These are phyloP conservation scores for Tenrec ecaudatus DNA, from an alignment of 2,113 vertebrate genomes.

Conservation along the genomic window DNA sequence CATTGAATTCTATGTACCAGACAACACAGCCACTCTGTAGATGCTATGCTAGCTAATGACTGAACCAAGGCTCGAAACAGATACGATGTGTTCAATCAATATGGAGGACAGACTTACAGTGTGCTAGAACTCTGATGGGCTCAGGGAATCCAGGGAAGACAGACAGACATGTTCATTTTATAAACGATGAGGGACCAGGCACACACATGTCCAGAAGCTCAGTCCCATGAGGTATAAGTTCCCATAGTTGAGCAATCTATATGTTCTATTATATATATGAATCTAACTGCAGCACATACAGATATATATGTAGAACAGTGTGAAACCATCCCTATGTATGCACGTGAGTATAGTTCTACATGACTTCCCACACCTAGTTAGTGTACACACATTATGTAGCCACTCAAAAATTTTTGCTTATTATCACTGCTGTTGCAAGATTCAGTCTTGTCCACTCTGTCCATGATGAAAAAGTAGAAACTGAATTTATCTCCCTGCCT, in stretches of 20 bases:
- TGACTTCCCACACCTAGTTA: too few species aligned
- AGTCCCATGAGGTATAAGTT: too few species aligned
- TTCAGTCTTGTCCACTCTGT: neutral
- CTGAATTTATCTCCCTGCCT: neutral
- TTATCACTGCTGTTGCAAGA: neutral
- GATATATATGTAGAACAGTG: too few species aligned
- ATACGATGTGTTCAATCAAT: neutral
- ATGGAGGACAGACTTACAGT: neutral
- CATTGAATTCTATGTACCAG: neutral
- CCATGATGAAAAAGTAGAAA: neutral
- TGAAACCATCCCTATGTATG: too few species aligned
- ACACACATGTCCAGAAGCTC: too few species aligned
- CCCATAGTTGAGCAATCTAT: too few species aligned
- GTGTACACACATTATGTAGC: too few species aligned
- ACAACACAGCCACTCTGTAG: neutral
- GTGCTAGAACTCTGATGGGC: neutral
- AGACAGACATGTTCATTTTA: neutral
- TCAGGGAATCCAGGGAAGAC: neutral
- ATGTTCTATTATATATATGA: too few species aligned
- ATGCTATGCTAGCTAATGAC: neutral
- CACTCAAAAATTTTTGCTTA: too few species aligned
- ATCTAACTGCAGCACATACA: too few species aligned
- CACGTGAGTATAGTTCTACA: too few species aligned
- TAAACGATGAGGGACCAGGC: neutral
- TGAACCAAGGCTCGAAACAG: neutral